Percentiles rank a stretch among this genome's conserved stretches.
phyloP scores from a whole-genome alignment of 2,888 invertebrate species.

The Mimachlamys varia region DNA sequence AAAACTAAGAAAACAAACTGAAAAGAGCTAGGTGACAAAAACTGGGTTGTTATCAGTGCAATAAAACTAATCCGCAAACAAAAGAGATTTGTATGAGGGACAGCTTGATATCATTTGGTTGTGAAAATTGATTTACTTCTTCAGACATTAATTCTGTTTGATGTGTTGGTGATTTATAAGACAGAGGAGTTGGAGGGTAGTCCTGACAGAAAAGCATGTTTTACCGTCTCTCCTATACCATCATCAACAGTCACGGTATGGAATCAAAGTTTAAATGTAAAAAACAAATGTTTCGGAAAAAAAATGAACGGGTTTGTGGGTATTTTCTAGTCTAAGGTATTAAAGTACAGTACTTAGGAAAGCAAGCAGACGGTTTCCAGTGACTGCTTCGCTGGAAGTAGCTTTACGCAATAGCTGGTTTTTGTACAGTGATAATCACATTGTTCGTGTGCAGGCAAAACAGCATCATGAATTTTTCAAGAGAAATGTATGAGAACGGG shows the following conservation, averaged over 20 bases:
- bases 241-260: background rate
- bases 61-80: background rate
- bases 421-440: slow-evolving; percentile 18
- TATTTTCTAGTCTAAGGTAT: background rate
- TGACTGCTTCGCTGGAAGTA: background rate
- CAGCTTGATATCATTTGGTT: background rate
- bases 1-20: background rate
- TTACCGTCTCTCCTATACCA: no score
- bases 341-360: background rate
- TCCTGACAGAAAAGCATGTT: no score
- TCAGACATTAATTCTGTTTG: background rate
- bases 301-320: background rate
- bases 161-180: background rate
- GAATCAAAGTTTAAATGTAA: background rate
- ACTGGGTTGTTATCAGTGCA: background rate
- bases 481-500: slow-evolving; percentile 20
- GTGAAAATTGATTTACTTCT: background rate
- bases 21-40: slow-evolving; percentile 17
- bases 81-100: background rate
- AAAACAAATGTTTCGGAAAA: background rate
- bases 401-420: background rate
- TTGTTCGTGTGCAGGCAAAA: slow-evolving; percentile 34
- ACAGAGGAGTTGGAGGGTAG: background rate
- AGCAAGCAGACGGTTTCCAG: background rate
- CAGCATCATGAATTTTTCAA: slow-evolving; percentile 34